These are phyloP conservation scores for Phyllostomus discolor DNA, from an alignment of 2,113 vertebrate species.

Conservation along the genomic window DNA sequence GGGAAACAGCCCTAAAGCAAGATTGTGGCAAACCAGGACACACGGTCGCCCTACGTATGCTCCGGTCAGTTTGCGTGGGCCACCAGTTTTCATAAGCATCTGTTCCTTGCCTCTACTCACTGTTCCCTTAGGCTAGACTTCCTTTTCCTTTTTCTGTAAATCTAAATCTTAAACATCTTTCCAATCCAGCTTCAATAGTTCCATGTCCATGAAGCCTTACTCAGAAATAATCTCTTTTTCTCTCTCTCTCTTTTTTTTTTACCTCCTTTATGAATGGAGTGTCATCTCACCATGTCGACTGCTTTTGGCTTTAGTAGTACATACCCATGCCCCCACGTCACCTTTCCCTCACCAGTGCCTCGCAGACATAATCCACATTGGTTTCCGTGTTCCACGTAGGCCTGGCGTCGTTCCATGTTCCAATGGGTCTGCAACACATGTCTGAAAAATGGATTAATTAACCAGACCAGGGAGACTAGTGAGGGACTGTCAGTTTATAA, in stretches of 20 bases:
- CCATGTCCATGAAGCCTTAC: background rate
- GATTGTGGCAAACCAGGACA: background rate
- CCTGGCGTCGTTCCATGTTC: no score
- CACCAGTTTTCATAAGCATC: background rate
- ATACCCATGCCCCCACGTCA: background rate
- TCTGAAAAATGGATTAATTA: background rate
- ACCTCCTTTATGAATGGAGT: background rate
- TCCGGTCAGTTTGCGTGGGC: background rate
- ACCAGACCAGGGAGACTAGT: background rate
- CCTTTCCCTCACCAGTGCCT: background rate
- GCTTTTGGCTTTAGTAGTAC: background rate
- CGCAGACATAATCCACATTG: background rate
- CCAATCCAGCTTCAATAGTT: background rate
- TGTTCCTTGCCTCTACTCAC: background rate
- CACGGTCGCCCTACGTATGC: background rate
- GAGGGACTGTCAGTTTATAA: background rate
- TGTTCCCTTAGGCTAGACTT: background rate
- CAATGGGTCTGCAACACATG: background rate
- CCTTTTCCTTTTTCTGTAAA: slow-evolving; percentile 11
- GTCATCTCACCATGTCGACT: background rate
- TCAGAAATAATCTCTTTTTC: background rate
- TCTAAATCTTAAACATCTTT: background rate
- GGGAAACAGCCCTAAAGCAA: background rate
- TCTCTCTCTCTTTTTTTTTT: background rate
- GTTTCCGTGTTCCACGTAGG: background rate